These are phyloP conservation scores for Coilia nasus DNA, from an alignment of 2,797 vertebrate species.

Conservation along the genomic window DNA sequence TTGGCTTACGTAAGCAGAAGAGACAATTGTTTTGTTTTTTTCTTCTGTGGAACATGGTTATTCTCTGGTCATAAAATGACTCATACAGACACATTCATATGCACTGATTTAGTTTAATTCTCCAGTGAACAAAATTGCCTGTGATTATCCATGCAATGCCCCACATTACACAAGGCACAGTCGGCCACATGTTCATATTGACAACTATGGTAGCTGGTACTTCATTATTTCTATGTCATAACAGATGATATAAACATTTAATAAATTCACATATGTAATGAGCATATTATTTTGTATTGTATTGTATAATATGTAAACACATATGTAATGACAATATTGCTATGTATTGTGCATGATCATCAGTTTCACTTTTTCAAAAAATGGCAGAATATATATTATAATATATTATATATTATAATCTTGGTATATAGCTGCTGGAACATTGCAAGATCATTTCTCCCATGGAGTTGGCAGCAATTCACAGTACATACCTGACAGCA, in stretches of 20 bases:
- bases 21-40: background rate
- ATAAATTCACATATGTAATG: background rate
- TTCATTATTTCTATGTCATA: background rate
- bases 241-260: background rate
- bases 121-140: background rate
- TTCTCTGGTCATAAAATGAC: background rate
- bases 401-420: background rate
- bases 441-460: background rate
- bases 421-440: background rate
- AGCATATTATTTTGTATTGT: too few relatives aligned
- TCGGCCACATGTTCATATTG: background rate
- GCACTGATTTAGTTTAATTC: background rate
- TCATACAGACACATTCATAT: background rate
- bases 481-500: background rate
- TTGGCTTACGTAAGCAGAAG: conserved; percentile 1
- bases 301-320: too few relatives aligned
- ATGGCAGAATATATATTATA: background rate
- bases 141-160: background rate
- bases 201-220: background rate
- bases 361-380: background rate
- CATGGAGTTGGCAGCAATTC: background rate
- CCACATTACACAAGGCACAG: background rate
- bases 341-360: too few relatives aligned
- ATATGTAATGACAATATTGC: background rate
- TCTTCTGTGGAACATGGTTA: background rate